A percentile compares a stretch with the other conserved stretches of the same genome.
These are phyloP conservation scores for Heloderma charlesbogerti DNA, from an alignment of 2,113 vertebrate species.

Conservation along the genomic window DNA sequence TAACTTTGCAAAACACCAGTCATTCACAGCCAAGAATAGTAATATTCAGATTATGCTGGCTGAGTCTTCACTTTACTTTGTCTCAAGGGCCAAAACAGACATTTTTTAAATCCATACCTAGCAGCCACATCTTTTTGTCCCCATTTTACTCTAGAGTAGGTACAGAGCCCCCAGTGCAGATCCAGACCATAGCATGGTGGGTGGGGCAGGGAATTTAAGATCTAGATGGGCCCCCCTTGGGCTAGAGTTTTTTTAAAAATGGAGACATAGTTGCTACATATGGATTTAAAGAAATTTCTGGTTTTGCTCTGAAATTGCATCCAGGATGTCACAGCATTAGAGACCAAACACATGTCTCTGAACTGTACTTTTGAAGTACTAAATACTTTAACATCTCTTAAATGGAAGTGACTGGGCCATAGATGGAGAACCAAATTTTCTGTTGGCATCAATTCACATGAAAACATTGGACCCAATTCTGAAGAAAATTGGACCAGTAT, in stretches of 20 bases:
- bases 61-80: not conserved
- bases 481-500: not conserved
- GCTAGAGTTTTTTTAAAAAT: too few species aligned
- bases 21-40: too few species aligned
- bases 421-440: conserved; percentile 1
- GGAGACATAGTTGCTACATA: too few species aligned
- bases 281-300: too few species aligned
- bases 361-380: not conserved
- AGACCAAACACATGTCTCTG: not conserved
- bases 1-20: not conserved
- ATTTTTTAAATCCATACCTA: too few species aligned
- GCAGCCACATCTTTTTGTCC: too few species aligned
- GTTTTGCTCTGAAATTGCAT: not conserved
- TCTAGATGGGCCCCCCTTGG: too few species aligned
- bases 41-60: not conserved
- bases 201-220: too few species aligned
- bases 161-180: too few species aligned
- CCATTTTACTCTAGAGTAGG: too few species aligned
- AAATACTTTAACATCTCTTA: conserved; percentile 13
- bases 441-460: conserved; percentile 6
- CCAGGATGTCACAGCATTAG: not conserved
- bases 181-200: too few species aligned
- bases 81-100: not conserved
- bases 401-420: not conserved
- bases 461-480: not conserved